Conservation (phyloP, 2,888 invertebrate genomes). For the Mycalesis mineus region DNA sequence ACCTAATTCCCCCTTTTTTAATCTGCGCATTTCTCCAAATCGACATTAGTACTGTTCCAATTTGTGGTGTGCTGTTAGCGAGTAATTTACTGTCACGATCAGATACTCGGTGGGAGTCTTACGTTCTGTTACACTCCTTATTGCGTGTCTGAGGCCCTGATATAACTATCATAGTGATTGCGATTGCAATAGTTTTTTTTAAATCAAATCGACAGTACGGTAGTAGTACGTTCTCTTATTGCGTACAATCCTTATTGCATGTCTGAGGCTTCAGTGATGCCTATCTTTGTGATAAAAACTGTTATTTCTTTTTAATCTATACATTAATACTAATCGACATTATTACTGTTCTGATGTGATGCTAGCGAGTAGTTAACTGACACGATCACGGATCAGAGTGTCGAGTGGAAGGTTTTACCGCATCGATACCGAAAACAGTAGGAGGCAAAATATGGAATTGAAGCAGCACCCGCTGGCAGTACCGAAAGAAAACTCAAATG, state of each 20-base stretch:
- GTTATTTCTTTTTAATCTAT: constrained; percentile 13
- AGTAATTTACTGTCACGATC: constrained; percentile 70
- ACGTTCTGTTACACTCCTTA: constrained; percentile 20
- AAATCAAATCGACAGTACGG: too few species aligned
- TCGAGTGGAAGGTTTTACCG: too few species aligned
- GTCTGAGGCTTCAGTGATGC: too few species aligned
- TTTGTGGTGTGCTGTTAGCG: constrained; percentile 61
- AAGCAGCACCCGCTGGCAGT: too few species aligned
- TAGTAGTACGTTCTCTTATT: too few species aligned
- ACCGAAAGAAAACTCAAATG: too few species aligned
- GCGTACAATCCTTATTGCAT: too few species aligned
- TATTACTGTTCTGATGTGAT: constrained; percentile 46
- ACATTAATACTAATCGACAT: constrained; percentile 10
- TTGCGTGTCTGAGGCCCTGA: constrained; percentile 35
- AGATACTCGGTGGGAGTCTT: constrained; percentile 37
- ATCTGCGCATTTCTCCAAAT: constrained; percentile 14
- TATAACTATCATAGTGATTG: background rate
- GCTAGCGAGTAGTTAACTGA: constrained; percentile 69
- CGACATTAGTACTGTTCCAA: constrained; percentile 36
- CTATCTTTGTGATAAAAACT: too few species aligned
- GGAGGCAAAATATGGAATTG: too few species aligned
- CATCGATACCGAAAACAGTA: too few species aligned
- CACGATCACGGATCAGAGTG: too few species aligned
- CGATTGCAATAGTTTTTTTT: too few species aligned
- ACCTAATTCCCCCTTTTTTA: constrained; percentile 10